phyloP scores from a whole-genome alignment of 1,140 invertebrate species.

The Hyposmocoma kahamanoa region DNA sequence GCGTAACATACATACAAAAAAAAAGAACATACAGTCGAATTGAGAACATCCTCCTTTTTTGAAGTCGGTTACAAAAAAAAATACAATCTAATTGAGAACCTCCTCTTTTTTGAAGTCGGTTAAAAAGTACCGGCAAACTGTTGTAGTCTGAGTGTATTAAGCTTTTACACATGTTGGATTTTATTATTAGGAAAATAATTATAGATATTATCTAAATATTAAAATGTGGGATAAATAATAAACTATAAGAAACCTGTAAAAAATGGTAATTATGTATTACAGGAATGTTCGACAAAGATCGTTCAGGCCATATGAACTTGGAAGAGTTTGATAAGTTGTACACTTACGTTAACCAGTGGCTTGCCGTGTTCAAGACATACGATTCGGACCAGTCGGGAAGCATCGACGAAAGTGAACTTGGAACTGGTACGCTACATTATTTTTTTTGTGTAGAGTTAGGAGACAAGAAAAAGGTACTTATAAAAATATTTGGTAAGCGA shows the following conservation, averaged over 20 bases:
- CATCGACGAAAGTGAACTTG: slow-evolving; percentile 87
- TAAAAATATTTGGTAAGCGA: no score
- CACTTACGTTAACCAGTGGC: slow-evolving; percentile 93
- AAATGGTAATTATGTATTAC: slow-evolving; percentile 22
- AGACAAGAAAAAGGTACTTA: no score
- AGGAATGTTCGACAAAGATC: slow-evolving; percentile 93
- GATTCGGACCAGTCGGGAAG: slow-evolving; percentile 88
- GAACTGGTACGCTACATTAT: slow-evolving; percentile 74
- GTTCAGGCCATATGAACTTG: slow-evolving; percentile 89
- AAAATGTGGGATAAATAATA: no score
- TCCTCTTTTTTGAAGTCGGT: background rate
- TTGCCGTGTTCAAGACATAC: slow-evolving; percentile 86
- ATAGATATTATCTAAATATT: no score
- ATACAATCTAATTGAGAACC: background rate
- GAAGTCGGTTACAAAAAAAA: no score
- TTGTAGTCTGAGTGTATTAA: no score
- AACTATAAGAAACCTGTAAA: no score
- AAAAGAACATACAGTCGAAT: no score
- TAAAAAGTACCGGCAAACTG: background rate
- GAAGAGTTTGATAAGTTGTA: slow-evolving; percentile 91
- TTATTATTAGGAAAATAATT: no score
- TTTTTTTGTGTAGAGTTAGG: background rate
- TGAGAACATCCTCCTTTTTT: no score
- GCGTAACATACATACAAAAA: no score
- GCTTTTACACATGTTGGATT: no score